Evolutionary conservation across 2,888 invertebrate genomes (phyloP).

Genomic region (Nemotelus pantherinus): DNA sequence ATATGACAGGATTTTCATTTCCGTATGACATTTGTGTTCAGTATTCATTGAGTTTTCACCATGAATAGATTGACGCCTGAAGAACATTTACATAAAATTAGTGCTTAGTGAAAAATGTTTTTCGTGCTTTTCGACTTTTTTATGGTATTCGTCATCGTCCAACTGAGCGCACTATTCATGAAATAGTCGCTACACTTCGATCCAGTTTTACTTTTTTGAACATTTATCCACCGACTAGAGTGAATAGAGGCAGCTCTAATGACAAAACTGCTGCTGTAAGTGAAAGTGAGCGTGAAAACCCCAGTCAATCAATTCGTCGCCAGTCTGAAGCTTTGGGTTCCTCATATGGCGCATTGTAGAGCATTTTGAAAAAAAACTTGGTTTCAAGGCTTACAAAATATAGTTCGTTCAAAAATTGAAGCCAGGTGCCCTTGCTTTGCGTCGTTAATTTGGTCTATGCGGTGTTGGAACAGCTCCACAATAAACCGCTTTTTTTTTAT

Average conservation of each 20-base stretch:
- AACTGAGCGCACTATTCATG: not conserved
- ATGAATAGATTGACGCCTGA: not conserved
- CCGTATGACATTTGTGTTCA: not conserved
- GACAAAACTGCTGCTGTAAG: too few species aligned
- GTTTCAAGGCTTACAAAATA: too few species aligned
- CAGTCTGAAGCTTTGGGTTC: not conserved
- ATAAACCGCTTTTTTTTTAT: not conserved
- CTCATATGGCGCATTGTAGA: not conserved
- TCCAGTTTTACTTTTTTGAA: not conserved
- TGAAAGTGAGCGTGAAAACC: not conserved
- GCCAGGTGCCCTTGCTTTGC: not conserved
- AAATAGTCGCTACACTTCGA: not conserved
- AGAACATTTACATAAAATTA: not conserved
- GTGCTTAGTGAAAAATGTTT: too few species aligned
- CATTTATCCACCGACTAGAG: not conserved
- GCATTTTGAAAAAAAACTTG: too few species aligned
- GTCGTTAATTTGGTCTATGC: not conserved
- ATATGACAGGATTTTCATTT: not conserved
- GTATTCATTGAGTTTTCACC: not conserved
- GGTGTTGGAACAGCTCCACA: not conserved
- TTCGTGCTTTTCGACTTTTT: not conserved
- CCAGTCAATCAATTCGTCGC: not conserved
- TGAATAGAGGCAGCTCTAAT: not conserved
- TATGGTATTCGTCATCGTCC: not conserved
- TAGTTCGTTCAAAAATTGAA: not conserved